Base-by-base conservation (phyloP, 64 coral and sea anemone genomes). In the Pachyseris speciosa region DNA sequence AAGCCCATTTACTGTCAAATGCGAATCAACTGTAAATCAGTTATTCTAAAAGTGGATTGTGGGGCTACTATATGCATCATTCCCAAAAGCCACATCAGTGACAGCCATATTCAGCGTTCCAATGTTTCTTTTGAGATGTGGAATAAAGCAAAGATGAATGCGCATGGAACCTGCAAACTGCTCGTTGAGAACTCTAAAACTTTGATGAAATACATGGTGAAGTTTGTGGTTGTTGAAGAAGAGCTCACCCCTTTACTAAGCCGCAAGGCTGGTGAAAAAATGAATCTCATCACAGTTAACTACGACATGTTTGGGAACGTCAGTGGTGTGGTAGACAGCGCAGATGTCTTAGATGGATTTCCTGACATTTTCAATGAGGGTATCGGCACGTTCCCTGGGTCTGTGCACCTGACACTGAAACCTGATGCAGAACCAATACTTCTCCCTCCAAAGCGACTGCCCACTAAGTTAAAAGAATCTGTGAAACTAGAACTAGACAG, bases 231-330 rank as follows among this genome's bases (percentile, higher is more conserved):
- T 1, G 72, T 93, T 22, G 67, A 94, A 45, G 84, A 80, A 12
- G 84, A 94, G 1, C 68, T 94, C 7, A 94, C 75, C 5, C 85
- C 92, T 2, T 44, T 94, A 36, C 43, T 94, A 36, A 94, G 92
- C 50, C 32, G 85, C 15, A 87, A 87, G 44, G 74, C 91, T 57
- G 84, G 84, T 52, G 84, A 93, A 64, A 69, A 86, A 72, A 94
- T 88, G 91, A 94, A 94, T 5, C 84, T 94, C 17, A 87, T 93
- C 57, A 93, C 72, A 44, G 75, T 94, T 4, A 88, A 94, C 16
- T 94, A 94, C 63, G 84, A 94, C 19, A 49, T 60, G 44, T 93
- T 93, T 68, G 17, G 87, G 31, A 71, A 40, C 16, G 34, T 94
- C 7, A 53, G 47, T 75, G 52, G 55, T 61, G 90, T 92, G n/a